Evolutionary conservation across 2,113 vertebrate species (phyloP), one percentile per base, ranked within the genome.

Genomic region (Sylvilagus bachmani): DNA sequence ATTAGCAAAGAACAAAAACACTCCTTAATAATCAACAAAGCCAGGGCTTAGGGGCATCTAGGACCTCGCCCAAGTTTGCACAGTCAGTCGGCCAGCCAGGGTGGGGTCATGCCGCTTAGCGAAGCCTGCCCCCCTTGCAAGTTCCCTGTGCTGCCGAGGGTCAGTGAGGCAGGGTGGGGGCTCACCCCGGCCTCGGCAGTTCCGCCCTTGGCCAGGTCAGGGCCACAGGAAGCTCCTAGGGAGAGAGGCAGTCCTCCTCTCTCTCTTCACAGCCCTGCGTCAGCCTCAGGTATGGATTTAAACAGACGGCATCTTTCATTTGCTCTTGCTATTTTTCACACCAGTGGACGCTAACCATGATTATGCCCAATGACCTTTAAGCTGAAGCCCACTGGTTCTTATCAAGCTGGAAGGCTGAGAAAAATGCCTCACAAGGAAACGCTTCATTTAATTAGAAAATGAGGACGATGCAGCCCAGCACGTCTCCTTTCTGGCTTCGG

Each of bases 221-320:
- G 73, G 67, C 74, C 29, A 25, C 3, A 14, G 51, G 31, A n/a
- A 69, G 9, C 36, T 0, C 33, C 61, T 58, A n/a, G 21, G 1
- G 0, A 0, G 10, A 29, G 0, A 69, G n/a, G 16, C n/a, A 1
- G 14, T 4, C 2, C 0, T 13, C 9, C 90, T 38, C 36, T n/a
- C 90, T n/a, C 51, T 10, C 13, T 33, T 36, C 3, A 10, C 0
- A 10, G 7, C 9, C 25, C 66, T 13, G 6, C 58, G 38, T 61
- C 36, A 1, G 36, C 33, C 66, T 38, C 22, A 31, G 21, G 36
- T 16, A 61, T 0, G 8, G 49, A 38, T 24, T 38, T 19, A 81
- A 77, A 58, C 55, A 92, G 64, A 71, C 0, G 6, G 14, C 61
- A 25, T 25, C 78, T 6, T 79, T 53, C 27, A 16, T 44, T 64